Evolutionary conservation across 2,113 vertebrate species (phyloP).

Genomic region (Mustela lutreola): DNA sequence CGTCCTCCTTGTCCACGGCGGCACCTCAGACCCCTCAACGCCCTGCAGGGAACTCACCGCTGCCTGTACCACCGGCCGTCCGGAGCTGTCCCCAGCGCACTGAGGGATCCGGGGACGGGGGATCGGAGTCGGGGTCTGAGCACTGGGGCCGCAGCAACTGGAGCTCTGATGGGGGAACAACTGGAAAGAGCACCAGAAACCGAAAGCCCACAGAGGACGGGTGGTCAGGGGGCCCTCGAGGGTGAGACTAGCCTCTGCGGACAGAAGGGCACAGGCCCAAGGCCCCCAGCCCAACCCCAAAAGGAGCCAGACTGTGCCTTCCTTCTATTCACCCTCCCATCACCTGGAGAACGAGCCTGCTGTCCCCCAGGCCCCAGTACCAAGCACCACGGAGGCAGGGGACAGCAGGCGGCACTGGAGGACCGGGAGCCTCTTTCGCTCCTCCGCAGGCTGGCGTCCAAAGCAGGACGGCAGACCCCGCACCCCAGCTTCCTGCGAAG

Average conservation of each 20-base stretch:
- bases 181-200: not conserved
- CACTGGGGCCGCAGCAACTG: not conserved
- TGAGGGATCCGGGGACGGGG: not conserved
- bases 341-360: not conserved
- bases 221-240: not conserved
- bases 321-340: not conserved
- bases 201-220: not conserved
- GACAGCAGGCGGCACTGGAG: accelerated
- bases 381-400: not conserved
- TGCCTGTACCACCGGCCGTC: not conserved
- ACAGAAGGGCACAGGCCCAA: not conserved
- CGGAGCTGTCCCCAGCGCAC: not conserved
- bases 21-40: not conserved
- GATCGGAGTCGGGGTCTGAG: not conserved
- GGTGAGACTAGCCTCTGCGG: not conserved
- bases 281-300: too few relatives aligned
- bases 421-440: not conserved
- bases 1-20: not conserved
- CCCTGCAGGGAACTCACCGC: not conserved
- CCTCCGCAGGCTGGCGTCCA: not conserved
- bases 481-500: not conserved
- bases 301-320: not conserved
- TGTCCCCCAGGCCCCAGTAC: accelerated
- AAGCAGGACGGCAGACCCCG: not conserved
- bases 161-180: too few relatives aligned